These are phyloP conservation scores for Harlomillsia oculata DNA, from an alignment of 1,140 invertebrate species.

Conservation along the genomic window DNA sequence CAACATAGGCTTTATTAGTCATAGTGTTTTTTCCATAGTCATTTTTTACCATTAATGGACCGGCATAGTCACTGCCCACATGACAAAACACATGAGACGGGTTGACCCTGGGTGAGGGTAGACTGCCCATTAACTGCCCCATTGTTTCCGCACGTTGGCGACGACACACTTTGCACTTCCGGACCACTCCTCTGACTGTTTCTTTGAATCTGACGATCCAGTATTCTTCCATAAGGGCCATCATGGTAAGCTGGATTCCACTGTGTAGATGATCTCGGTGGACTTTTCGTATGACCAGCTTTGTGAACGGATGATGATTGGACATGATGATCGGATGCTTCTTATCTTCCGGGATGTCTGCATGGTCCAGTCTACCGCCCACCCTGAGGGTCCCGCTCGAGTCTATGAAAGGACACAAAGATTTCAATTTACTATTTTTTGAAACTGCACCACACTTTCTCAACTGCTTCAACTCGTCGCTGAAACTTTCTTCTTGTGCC, in stretches of 20 bases:
- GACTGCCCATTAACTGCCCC: constrained; percentile 38
- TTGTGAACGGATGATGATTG: constrained; percentile 33
- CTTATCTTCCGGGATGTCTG: constrained; percentile 29
- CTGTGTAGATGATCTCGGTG: constrained; percentile 39
- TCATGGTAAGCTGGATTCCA: constrained; percentile 37
- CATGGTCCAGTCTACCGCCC: constrained; percentile 39
- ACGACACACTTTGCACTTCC: constrained; percentile 31
- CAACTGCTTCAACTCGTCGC: background rate
- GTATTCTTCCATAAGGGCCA: constrained; percentile 24
- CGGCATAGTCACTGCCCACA: constrained; percentile 41
- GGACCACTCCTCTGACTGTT: constrained; percentile 6
- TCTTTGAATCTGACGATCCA: constrained; percentile 29
- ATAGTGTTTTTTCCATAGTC: constrained; percentile 21
- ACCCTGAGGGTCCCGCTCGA: constrained; percentile 39
- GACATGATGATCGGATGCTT: constrained; percentile 39
- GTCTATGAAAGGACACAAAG: constrained; percentile 41
- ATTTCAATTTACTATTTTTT: constrained; percentile 26
- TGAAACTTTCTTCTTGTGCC: background rate
- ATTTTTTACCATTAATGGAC: constrained; percentile 40
- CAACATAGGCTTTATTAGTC: constrained; percentile 40
- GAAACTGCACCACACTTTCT: background rate
- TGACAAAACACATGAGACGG: constrained; percentile 36
- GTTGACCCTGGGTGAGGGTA: constrained; percentile 36
- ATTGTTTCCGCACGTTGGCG: constrained; percentile 16
- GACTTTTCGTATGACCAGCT: constrained; percentile 38